Conservation (phyloP, 2,888 invertebrate species). For the Tyria jacobaeae region DNA sequence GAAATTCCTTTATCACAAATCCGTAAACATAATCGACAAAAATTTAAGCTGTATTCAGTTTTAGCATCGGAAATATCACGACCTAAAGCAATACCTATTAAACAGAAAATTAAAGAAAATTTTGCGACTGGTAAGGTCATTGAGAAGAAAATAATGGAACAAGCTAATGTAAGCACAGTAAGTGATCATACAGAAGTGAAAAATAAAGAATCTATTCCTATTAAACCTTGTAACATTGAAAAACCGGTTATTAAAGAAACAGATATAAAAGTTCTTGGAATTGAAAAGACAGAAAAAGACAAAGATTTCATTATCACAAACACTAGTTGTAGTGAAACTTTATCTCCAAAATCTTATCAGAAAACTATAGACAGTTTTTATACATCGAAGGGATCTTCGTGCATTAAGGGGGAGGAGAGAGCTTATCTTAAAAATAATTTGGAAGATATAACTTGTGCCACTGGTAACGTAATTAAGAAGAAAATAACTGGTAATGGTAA, state of each 20-base stretch:
- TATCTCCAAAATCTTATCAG: conserved; percentile 56
- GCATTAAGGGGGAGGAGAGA: too few relatives aligned
- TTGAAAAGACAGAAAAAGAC: background rate
- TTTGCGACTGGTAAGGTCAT: conserved; percentile 69
- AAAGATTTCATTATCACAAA: conserved; percentile 43
- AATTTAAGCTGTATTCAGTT: conserved; percentile 73
- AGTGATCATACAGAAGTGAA: background rate
- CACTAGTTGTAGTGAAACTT: conserved; percentile 61
- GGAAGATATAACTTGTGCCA: too few relatives aligned
- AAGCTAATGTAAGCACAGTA: background rate
- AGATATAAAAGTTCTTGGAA: background rate
- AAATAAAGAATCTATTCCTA: background rate
- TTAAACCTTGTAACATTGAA: background rate
- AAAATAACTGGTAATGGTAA: too few relatives aligned
- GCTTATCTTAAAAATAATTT: too few relatives aligned
- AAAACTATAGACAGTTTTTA: conserved; percentile 6
- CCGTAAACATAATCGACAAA: conserved; percentile 65
- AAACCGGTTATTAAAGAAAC: background rate
- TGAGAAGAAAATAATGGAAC: conserved; percentile 61
- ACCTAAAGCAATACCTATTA: conserved; percentile 71
- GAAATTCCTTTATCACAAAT: conserved; percentile 66
- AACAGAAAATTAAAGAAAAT: conserved; percentile 74
- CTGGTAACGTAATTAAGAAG: too few relatives aligned
- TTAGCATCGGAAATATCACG: conserved; percentile 70
- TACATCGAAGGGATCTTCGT: too few relatives aligned